These are phyloP conservation scores for Diploptera punctata DNA, from an alignment of 2,888 invertebrate species.

Conservation along the genomic window DNA sequence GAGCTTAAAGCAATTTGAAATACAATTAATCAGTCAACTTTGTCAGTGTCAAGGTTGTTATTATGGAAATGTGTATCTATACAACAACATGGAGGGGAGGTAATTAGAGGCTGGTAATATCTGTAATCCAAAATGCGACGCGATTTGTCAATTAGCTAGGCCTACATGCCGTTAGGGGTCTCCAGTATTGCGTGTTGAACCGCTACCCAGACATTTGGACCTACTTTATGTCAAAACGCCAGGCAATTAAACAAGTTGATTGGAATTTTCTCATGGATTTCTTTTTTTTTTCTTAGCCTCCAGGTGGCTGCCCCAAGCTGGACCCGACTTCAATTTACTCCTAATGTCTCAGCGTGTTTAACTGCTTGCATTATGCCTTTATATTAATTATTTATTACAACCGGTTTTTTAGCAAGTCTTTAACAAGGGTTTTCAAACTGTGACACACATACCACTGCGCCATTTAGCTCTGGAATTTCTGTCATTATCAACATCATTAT, in stretches of 20 bases:
- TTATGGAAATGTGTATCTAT: conserved; percentile 20
- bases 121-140: conserved; percentile 14
- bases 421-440: too few species aligned
- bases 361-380: too few species aligned
- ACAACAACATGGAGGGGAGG: neutral
- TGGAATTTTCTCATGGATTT: neutral
- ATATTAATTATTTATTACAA: too few species aligned
- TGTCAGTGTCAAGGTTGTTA: conserved; percentile 23
- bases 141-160: conserved; percentile 21
- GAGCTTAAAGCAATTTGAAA: conserved; percentile 13
- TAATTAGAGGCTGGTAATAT: conserved; percentile 18
- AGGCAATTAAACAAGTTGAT: neutral
- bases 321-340: too few species aligned
- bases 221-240: neutral
- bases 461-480: too few species aligned
- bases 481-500: too few species aligned
- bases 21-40: conserved; percentile 21
- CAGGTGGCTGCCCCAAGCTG: too few species aligned
- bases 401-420: too few species aligned
- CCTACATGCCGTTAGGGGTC: neutral
- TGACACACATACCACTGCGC: too few species aligned
- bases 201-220: neutral
- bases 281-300: neutral
- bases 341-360: too few species aligned
- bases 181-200: neutral